Percentiles rank a stretch among this genome's conserved stretches.
Conservation (phyloP, 1,140 invertebrate species). For the Leptinotarsa lineolata region DNA sequence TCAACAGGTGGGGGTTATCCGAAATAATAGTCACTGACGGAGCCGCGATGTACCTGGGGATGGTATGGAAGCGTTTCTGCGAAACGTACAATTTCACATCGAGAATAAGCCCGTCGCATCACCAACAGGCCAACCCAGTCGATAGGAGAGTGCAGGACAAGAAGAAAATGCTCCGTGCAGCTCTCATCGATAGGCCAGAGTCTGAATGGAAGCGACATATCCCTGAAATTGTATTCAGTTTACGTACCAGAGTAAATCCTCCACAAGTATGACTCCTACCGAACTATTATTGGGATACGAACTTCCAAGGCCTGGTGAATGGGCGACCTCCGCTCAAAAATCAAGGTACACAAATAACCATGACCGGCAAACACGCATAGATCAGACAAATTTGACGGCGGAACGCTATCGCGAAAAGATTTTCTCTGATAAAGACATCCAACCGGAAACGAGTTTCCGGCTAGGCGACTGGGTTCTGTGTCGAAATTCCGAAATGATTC, state of each 20-base stretch:
- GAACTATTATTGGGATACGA: not conserved
- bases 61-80: not conserved
- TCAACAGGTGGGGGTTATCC: not conserved
- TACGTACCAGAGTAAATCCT: not conserved
- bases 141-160: conserved; percentile 1
- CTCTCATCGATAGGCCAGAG: not conserved
- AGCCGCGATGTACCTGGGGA: not conserved
- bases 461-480: not conserved
- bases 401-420: not conserved
- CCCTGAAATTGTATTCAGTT: not conserved
- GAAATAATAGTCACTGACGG: not conserved
- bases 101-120: not conserved
- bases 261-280: not conserved
- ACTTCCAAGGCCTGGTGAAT: not conserved
- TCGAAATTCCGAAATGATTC: not conserved
- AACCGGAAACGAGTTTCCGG: not conserved
- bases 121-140: conserved; percentile 25
- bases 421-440: not conserved
- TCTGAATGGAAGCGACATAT: not conserved
- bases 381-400: not conserved
- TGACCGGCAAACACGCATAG: no score
- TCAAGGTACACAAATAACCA: no score
- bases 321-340: not conserved
- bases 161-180: not conserved
- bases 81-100: not conserved